Evolutionary conservation across 1,140 invertebrate genomes (phyloP), one percentile per base, ranked within the genome.

Genomic region (Cydia splendana): DNA sequence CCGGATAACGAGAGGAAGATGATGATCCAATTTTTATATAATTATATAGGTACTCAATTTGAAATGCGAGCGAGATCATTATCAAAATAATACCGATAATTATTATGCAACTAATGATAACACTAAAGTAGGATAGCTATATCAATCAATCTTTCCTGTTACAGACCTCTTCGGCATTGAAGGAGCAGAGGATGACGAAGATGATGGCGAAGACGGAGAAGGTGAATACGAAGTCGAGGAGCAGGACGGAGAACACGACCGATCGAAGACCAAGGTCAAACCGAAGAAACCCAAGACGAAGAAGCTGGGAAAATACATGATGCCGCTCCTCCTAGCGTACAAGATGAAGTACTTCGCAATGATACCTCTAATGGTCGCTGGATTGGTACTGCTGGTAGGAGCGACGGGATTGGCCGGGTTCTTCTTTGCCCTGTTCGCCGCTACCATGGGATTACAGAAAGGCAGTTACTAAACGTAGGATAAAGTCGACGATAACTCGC

Each of bases 261-360:
- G 81, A 45, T 75, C 28, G 76, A 81, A 73, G 79, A 82, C 48
- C 80, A 84, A 74, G 77, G 84, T 57, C 80, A 88, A 75, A 83
- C 84, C 1, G 83, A 87, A 80, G 34, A 87, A 77, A 57, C 85
- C 91, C 74, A 88, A 94, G 62, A 94, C 93, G 78, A 95, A 95
- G 81, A 95, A 95, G 89, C 94, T 95, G 51, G 95, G 95, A 74
- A 95, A 95, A 78, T 96, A 95, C 82, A 91, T 97, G 88, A 89
- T 97, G 81, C 96, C 97, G 1, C 89, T 97, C 13, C 89, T 97
- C 24, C 85, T 97, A 78, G 96, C 96, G 0, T 97, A 97, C 87
- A 97, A 97, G 87, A 87, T 97, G 84, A 97, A 97, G 86, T 97
- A 97, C 86, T 95, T 97, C 82, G 95, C 96, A 2, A 87, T 97